Percentiles rank a stretch among this genome's conserved stretches.
Evolutionary conservation across 2,888 invertebrate species (phyloP).

Genomic region (Callimorpha dominula): DNA sequence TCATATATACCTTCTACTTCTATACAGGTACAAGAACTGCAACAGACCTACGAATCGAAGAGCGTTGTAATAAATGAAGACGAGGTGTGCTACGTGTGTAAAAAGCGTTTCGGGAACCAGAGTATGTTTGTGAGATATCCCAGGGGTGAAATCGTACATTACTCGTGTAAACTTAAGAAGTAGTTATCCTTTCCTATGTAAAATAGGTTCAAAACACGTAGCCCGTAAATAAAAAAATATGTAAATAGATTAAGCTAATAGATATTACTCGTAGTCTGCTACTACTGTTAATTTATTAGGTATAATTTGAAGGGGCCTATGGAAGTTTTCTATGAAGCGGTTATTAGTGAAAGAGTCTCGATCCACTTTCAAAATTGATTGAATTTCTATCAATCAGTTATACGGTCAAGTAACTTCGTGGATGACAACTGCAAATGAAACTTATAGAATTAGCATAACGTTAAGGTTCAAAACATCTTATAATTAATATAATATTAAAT

Average conservation of each 20-base stretch:
- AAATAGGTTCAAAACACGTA: background rate
- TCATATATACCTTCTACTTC: constrained; percentile 8
- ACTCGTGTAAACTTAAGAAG: constrained; percentile 89
- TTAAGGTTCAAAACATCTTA: no score
- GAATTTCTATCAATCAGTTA: no score
- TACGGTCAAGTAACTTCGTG: no score
- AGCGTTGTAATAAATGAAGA: constrained; percentile 94
- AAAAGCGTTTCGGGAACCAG: constrained; percentile 96
- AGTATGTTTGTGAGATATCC: constrained; percentile 98
- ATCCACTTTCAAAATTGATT: no score
- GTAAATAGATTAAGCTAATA: no score
- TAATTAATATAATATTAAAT: no score
- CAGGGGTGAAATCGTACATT: constrained; percentile 96
- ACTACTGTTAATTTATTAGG: no score
- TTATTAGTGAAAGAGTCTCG: no score
- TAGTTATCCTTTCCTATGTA: constrained; percentile 22
- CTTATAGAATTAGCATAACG: no score
- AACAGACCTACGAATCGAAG: constrained; percentile 93
- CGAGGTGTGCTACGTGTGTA: constrained; percentile 96
- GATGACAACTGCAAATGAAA: no score
- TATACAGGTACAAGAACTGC: constrained; percentile 90
- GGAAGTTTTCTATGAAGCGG: background rate
- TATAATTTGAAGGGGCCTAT: background rate
- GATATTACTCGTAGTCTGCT: no score
- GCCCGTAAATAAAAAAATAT: no score